Conservation (phyloP, 2,888 invertebrate genomes). For the Anaspis maculata region DNA sequence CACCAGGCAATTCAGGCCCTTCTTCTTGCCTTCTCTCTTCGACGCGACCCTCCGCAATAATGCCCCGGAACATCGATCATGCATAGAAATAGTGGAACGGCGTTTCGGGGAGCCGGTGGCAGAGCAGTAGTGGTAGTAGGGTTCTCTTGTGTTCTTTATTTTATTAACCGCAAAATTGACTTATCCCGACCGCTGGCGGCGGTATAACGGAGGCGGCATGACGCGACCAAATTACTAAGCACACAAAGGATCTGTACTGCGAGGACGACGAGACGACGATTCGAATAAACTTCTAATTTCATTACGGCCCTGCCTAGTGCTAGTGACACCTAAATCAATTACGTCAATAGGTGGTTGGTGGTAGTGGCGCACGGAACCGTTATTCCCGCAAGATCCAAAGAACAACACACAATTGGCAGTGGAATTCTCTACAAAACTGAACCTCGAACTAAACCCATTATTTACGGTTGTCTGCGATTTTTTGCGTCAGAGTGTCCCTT, state of each 20-base stretch:
- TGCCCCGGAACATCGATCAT: constrained; percentile 27
- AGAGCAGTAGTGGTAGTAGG: constrained; percentile 12
- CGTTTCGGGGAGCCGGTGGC: constrained; percentile 3
- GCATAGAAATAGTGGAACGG: constrained; percentile 22
- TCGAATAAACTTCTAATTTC: constrained; percentile 15
- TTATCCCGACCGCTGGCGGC: constrained; percentile 17
- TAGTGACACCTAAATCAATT: constrained; percentile 9
- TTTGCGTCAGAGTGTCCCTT: too few species aligned
- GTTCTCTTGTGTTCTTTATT: constrained; percentile 29
- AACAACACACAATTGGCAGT: too few species aligned
- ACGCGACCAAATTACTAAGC: constrained; percentile 17
- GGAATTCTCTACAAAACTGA: too few species aligned
- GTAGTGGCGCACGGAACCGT: too few species aligned
- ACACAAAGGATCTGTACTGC: constrained; percentile 13
- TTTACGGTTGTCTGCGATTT: too few species aligned
- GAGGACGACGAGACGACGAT: constrained; percentile 10
- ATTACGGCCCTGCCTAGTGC: constrained; percentile 5
- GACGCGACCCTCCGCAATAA: too few species aligned
- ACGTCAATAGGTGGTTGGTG: not conserved
- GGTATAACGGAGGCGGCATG: constrained; percentile 10
- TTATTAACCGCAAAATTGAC: constrained; percentile 32
- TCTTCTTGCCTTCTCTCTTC: too few species aligned
- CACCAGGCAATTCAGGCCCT: too few species aligned
- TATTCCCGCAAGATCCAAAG: not conserved
- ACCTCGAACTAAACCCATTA: too few species aligned